Conservation (phyloP, 2,113 vertebrate genomes). For the Pollachius pollachius region DNA sequence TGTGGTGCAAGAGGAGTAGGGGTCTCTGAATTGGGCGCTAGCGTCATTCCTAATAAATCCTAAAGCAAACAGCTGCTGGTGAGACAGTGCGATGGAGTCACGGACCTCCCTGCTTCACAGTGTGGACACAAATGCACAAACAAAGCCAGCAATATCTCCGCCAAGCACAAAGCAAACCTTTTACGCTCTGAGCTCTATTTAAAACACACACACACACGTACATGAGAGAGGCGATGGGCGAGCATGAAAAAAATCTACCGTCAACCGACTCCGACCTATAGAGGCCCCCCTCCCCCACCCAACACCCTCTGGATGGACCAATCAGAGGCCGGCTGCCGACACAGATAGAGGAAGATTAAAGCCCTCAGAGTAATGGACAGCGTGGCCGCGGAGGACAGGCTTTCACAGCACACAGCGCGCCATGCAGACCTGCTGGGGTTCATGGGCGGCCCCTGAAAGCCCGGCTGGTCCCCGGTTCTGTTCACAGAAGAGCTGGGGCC, state of each 20-base stretch:
- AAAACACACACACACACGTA: not conserved
- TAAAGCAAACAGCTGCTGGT: too few species aligned
- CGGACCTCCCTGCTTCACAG: too few species aligned
- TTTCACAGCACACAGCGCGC: constrained; percentile 53
- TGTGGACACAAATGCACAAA: not conserved
- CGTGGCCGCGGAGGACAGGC: constrained; percentile 60
- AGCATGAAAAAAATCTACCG: constrained; percentile 5
- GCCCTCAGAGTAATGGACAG: constrained; percentile 68
- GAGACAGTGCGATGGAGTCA: too few species aligned
- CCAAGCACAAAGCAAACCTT: too few species aligned
- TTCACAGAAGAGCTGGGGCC: not conserved
- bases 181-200: too few species aligned
- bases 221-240: not conserved
- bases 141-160: not conserved
- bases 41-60: too few species aligned
- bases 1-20: too few species aligned
- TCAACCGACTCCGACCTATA: too few species aligned
- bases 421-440: constrained; percentile 48
- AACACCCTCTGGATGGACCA: constrained; percentile 59
- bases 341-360: constrained; percentile 69
- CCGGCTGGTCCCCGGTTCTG: constrained; percentile 43
- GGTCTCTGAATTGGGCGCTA: too few species aligned
- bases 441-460: constrained; percentile 62
- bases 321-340: constrained; percentile 56
- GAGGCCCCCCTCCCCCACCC: too few species aligned